phyloP scores from a whole-genome alignment of 2,888 invertebrate genomes.

The Leptopilina syphax region DNA sequence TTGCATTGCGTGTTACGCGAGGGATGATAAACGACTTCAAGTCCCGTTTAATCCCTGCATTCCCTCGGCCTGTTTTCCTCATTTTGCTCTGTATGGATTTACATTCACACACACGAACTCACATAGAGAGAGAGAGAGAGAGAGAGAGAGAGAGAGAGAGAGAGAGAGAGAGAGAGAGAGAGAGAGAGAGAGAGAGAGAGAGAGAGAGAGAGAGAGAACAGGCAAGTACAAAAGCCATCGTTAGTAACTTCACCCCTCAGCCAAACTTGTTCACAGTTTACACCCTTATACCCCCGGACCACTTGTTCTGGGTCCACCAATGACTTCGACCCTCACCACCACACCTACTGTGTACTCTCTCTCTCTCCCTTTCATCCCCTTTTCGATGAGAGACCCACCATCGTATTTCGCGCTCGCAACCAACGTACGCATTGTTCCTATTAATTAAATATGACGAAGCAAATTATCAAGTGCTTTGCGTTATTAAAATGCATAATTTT shows the following conservation, averaged over 20 bases:
- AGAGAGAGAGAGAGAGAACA: neutral
- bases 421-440: constrained; percentile 63
- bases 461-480: constrained; percentile 12
- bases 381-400: neutral
- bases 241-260: constrained; percentile 66
- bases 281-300: constrained; percentile 40
- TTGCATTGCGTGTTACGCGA: constrained; percentile 27
- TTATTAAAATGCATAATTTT: no score
- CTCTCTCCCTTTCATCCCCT: neutral
- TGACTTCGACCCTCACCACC: constrained; percentile 36
- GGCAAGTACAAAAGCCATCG: constrained; percentile 66
- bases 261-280: constrained; percentile 51
- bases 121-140: constrained; percentile 6
- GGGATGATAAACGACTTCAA: constrained; percentile 35
- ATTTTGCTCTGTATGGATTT: constrained; percentile 27
- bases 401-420: constrained; percentile 40
- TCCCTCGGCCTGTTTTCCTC: constrained; percentile 43
- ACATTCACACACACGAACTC: constrained; percentile 43
- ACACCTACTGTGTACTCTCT: neutral
- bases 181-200: no score
- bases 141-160: no score
- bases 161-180: no score
- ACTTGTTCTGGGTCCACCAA: constrained; percentile 33
- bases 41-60: constrained; percentile 40
- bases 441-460: constrained; percentile 60